Percentiles rank a stretch among this genome's conserved stretches.
phyloP scores from a whole-genome alignment of 2,888 invertebrate genomes.

The Troides aeacus region DNA sequence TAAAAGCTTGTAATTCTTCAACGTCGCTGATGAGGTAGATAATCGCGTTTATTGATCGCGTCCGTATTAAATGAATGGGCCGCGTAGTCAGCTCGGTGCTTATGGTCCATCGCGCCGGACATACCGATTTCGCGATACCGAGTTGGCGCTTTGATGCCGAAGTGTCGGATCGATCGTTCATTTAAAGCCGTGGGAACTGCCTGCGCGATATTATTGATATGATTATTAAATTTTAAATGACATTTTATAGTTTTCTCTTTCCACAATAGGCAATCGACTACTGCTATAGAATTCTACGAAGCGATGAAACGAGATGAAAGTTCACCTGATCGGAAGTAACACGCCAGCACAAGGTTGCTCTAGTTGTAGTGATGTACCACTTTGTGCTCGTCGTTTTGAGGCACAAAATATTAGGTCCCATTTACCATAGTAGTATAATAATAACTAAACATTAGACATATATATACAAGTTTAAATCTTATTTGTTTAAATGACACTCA shows the following conservation, averaged over 20 bases:
- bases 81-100: conserved; percentile 59
- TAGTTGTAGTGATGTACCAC: no score
- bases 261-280: no score
- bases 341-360: no score
- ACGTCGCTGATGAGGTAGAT: conserved; percentile 47
- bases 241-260: background rate
- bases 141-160: conserved; percentile 22
- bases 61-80: conserved; percentile 69
- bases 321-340: no score
- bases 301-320: no score
- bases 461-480: no score
- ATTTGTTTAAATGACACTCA: no score
- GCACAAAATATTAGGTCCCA: no score
- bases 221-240: conserved; percentile 10
- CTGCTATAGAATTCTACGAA: no score
- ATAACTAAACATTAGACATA: no score
- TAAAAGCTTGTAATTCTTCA: conserved; percentile 47
- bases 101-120: conserved; percentile 55
- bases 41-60: conserved; percentile 66
- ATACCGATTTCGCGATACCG: conserved; percentile 51
- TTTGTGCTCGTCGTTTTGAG: no score
- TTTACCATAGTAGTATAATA: no score
- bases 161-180: conserved; percentile 27
- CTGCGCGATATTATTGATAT: conserved; percentile 6
- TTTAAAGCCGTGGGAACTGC: conserved; percentile 27